phyloP scores from a whole-genome alignment of 2,113 vertebrate species.

The Sapayoa aenigma region DNA sequence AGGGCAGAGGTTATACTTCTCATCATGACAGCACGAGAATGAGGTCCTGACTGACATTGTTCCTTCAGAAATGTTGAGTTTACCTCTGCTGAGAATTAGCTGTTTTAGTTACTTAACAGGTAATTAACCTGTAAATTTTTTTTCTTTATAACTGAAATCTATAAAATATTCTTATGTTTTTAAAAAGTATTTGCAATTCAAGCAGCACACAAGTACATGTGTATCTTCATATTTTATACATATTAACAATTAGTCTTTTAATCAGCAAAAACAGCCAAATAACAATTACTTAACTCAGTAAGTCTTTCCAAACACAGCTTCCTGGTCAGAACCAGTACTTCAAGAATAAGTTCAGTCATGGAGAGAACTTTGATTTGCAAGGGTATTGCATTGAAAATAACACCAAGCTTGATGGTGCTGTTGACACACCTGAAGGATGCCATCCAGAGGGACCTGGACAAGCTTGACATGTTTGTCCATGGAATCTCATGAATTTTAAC shows the following conservation, averaged over 20 bases:
- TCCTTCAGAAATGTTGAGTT: background rate
- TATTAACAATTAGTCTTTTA: background rate
- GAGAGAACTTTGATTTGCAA: background rate
- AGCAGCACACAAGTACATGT: accelerated
- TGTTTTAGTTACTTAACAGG: background rate
- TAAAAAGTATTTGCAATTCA: background rate
- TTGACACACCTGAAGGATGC: background rate
- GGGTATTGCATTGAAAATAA: background rate
- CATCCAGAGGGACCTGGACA: background rate
- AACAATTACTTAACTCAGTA: background rate
- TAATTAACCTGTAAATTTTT: background rate
- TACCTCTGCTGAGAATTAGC: background rate
- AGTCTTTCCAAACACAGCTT: background rate
- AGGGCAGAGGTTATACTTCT: background rate
- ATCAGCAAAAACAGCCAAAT: background rate
- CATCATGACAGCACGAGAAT: background rate
- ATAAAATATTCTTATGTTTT: background rate
- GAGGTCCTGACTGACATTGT: accelerated
- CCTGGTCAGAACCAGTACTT: background rate
- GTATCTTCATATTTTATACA: background rate
- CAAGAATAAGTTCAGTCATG: background rate
- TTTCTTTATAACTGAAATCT: background rate
- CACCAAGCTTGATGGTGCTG: accelerated
- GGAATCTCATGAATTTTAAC: background rate
- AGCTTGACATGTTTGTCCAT: background rate